Conservation (phyloP, 1,140 invertebrate genomes). For the Diabrotica virgifera region DNA sequence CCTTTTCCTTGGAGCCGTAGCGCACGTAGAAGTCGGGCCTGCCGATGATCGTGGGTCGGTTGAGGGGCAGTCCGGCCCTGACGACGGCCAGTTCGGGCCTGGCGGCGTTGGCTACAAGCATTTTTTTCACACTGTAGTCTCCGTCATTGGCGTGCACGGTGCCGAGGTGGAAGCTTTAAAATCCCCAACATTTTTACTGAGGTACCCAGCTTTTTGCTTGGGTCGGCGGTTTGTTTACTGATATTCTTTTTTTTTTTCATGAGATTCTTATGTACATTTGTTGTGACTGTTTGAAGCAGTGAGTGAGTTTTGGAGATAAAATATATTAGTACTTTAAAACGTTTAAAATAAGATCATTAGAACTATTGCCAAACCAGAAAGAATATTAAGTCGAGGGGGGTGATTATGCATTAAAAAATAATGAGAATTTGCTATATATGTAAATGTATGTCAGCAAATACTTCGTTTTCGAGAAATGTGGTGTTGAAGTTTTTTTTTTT, state of each 20-base stretch:
- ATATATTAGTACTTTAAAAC: too few species aligned
- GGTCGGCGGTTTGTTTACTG: slow-evolving; percentile 13
- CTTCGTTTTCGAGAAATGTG: too few species aligned
- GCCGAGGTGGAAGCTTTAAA: slow-evolving; percentile 47
- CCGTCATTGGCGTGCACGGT: slow-evolving; percentile 49
- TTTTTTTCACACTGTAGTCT: slow-evolving; percentile 42
- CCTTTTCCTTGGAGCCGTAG: slow-evolving; percentile 72
- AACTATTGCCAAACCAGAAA: too few species aligned
- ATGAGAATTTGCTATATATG: too few species aligned
- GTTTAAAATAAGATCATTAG: too few species aligned
- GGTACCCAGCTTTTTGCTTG: slow-evolving; percentile 18
- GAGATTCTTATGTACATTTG: too few species aligned
- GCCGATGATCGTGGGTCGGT: slow-evolving; percentile 67
- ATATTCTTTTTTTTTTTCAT: not conserved
- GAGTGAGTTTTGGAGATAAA: too few species aligned
- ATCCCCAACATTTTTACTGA: slow-evolving; percentile 47
- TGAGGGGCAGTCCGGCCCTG: slow-evolving; percentile 41
- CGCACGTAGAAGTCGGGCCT: slow-evolving; percentile 71
- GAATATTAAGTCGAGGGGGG: too few species aligned
- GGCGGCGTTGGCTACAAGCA: slow-evolving; percentile 57
- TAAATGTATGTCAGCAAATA: too few species aligned
- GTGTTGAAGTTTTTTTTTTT: too few species aligned
- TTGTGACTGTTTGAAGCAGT: too few species aligned
- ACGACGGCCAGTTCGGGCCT: slow-evolving; percentile 56
- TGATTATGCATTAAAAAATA: too few species aligned